Evolutionary conservation across 1,140 invertebrate species (phyloP).

Genomic region (Drosophila equinoxialis): DNA sequence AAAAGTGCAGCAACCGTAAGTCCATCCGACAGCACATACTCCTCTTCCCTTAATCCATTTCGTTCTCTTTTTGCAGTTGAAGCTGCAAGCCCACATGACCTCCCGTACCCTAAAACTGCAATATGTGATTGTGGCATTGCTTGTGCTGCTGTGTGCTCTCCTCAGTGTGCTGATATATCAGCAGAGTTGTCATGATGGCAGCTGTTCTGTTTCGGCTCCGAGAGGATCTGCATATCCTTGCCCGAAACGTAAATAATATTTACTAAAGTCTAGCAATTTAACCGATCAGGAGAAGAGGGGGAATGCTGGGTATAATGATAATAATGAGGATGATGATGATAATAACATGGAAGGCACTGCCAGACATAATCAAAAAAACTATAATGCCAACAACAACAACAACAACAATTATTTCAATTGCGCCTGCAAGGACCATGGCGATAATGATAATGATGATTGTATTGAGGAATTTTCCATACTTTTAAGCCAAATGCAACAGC

Average conservation of each 20-base stretch:
- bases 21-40: background rate
- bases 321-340: constrained; percentile 21
- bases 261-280: constrained; percentile 77
- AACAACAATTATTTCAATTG: background rate
- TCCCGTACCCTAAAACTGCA: constrained; percentile 56
- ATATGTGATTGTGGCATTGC: constrained; percentile 44
- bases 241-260: constrained; percentile 74
- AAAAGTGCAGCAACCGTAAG: constrained; percentile 3
- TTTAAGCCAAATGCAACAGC: constrained; percentile 17
- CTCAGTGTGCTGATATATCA: constrained; percentile 58
- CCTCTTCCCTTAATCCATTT: background rate
- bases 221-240: constrained; percentile 41
- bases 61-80: background rate
- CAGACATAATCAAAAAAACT: background rate
- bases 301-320: constrained; percentile 12
- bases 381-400: background rate
- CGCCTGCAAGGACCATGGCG: constrained; percentile 1
- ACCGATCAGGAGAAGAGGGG: constrained; percentile 61
- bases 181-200: constrained; percentile 23
- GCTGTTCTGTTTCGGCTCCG: background rate
- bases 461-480: constrained; percentile 6
- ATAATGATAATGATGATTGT: background rate
- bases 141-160: constrained; percentile 44
- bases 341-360: constrained; percentile 16
- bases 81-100: constrained; percentile 7